Conservation (phyloP, 2,797 vertebrate genomes). For the Mormyrus proboscirostris region DNA sequence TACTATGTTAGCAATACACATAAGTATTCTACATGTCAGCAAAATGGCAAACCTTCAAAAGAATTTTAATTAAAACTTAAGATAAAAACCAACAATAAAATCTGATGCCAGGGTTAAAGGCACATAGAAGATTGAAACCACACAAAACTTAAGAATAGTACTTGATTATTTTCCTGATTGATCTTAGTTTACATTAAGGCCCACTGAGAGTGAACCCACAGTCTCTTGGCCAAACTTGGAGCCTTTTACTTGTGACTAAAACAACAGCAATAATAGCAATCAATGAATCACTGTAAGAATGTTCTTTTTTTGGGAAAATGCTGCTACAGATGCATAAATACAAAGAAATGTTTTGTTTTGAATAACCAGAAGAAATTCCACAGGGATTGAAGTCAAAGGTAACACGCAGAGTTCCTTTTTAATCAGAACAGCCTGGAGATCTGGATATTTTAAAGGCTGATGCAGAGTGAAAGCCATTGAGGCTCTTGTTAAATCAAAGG, state of each 20-base stretch:
- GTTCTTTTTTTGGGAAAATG: not conserved
- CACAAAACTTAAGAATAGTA: not conserved
- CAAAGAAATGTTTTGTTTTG: slow-evolving; percentile 15
- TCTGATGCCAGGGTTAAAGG: not conserved
- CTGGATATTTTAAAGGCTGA: slow-evolving; percentile 66
- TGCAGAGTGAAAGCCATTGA: slow-evolving; percentile 68
- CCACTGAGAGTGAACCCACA: slow-evolving; percentile 17
- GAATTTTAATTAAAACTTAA: not conserved
- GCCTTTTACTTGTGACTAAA: slow-evolving; percentile 7
- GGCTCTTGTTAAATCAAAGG: slow-evolving; percentile 45
- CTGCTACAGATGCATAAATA: slow-evolving; percentile 13
- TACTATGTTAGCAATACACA: not conserved
- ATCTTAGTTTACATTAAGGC: not conserved
- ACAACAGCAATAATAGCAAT: slow-evolving; percentile 25
- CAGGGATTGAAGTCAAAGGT: slow-evolving; percentile 39
- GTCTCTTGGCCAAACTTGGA: not conserved
- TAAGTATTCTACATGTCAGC: not conserved
- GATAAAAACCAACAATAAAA: not conserved
- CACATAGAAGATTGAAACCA: not conserved
- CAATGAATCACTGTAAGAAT: not conserved
- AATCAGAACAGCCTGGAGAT: slow-evolving; percentile 51
- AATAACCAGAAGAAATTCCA: slow-evolving; percentile 18
- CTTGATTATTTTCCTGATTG: not conserved
- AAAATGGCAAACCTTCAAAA: not conserved
- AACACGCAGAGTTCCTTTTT: slow-evolving; percentile 42